Conservation (phyloP, 2,888 invertebrate genomes). For the Tillus elongatus region DNA sequence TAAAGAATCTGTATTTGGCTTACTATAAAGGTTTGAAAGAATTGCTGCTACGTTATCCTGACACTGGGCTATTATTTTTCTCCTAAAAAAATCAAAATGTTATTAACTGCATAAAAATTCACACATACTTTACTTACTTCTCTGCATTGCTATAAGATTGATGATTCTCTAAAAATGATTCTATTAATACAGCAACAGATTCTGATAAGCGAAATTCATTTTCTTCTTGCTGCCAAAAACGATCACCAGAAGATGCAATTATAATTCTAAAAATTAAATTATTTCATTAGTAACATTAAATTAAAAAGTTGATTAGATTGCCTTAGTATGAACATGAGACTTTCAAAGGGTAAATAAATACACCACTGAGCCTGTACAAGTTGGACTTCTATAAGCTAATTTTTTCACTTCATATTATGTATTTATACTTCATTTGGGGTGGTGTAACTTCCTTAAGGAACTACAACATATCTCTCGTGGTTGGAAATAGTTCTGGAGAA, state of each 20-base stretch:
- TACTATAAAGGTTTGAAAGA: conserved; percentile 66
- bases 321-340: too few species aligned
- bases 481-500: too few species aligned
- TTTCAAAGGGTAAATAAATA: too few species aligned
- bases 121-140: conserved; percentile 34
- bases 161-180: conserved; percentile 56
- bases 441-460: too few species aligned
- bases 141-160: conserved; percentile 46
- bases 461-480: too few species aligned
- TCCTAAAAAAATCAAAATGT: conserved; percentile 50
- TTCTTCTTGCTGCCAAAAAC: conserved; percentile 76
- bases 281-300: too few species aligned
- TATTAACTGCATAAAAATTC: conserved; percentile 4
- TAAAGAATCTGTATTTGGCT: conserved; percentile 56
- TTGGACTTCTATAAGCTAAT: too few species aligned
- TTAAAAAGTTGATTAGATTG: too few species aligned
- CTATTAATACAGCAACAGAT: conserved; percentile 64
- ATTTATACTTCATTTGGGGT: too few species aligned
- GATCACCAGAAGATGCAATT: conserved; percentile 51
- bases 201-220: conserved; percentile 78
- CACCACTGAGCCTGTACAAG: too few species aligned
- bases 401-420: too few species aligned
- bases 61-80: conserved; percentile 58
- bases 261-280: conserved; percentile 25
- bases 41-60: conserved; percentile 68